A percentile compares a stretch with the other conserved stretches of the same genome.
Evolutionary conservation across 2,113 vertebrate species (phyloP).

Genomic region (Nibea albiflora): DNA sequence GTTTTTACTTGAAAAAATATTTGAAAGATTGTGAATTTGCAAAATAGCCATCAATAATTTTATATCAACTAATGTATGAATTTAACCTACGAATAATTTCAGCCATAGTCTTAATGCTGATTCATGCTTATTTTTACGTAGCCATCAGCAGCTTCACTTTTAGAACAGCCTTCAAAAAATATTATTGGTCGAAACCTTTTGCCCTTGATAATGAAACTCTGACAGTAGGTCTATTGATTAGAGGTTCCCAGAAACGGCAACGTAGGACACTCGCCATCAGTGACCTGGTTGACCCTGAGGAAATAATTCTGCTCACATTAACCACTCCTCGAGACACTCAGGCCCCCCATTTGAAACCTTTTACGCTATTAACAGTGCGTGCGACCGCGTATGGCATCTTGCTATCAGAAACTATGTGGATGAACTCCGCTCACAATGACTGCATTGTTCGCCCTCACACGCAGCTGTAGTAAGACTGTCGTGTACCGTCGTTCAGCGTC

Average conservation of each 20-base stretch:
- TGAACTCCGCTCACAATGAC: slow-evolving; percentile 56
- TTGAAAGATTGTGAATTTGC: not conserved
- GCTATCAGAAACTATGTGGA: slow-evolving; percentile 54
- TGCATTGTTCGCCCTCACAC: slow-evolving; percentile 48
- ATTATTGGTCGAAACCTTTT: not conserved
- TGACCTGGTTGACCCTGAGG: not conserved
- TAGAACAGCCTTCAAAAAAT: not conserved
- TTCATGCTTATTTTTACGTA: not conserved
- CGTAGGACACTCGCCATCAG: not conserved
- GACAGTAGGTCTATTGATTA: not conserved
- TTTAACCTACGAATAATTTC: not conserved
- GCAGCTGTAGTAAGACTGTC: slow-evolving; percentile 24
- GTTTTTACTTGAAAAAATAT: not conserved
- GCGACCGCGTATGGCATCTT: slow-evolving; percentile 15
- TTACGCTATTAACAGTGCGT: not conserved
- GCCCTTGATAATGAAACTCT: not conserved
- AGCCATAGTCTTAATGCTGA: not conserved
- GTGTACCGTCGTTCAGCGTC: slow-evolving; percentile 20
- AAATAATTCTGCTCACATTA: slow-evolving; percentile 22
- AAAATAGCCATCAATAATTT: too few species aligned
- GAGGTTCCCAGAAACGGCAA: slow-evolving; percentile 7
- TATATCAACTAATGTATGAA: not conserved
- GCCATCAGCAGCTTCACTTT: not conserved
- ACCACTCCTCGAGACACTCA: slow-evolving; percentile 4
- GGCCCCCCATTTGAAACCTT: not conserved